phyloP scores from a whole-genome alignment of 1,140 invertebrate genomes.

The Drosophila orosa region DNA sequence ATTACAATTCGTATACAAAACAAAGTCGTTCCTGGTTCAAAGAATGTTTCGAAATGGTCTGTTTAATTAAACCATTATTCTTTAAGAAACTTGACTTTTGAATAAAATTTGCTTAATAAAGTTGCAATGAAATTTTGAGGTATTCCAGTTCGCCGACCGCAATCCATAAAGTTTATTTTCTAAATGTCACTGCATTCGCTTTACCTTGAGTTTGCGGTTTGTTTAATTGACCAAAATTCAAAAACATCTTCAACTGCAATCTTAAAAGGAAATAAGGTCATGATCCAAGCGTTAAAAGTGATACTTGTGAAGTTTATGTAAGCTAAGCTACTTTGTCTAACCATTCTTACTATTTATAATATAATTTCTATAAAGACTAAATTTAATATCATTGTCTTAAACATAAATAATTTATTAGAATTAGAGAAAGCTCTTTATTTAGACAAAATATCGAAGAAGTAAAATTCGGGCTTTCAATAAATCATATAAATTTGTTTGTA shows the following conservation, averaged over 20 bases:
- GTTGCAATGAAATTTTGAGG: slow-evolving; percentile 2
- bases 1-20: too few species aligned
- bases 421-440: background rate
- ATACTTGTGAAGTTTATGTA: background rate
- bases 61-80: background rate
- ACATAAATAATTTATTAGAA: background rate
- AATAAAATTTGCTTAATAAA: slow-evolving; percentile 12
- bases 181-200: slow-evolving; percentile 4
- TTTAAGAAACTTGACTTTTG: slow-evolving; percentile 4
- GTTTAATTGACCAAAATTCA: background rate
- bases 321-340: background rate
- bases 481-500: background rate
- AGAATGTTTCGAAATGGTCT: background rate
- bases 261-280: too few species aligned
- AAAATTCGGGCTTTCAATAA: background rate
- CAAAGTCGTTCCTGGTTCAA: background rate
- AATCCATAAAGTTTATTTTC: slow-evolving; percentile 10
- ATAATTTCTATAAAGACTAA: background rate
- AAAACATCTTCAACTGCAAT: background rate
- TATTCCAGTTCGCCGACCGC: background rate
- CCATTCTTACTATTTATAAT: too few species aligned
- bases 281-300: too few species aligned
- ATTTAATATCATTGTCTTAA: background rate
- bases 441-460: background rate
- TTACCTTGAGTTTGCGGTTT: background rate